Percentiles rank a stretch among this genome's conserved stretches.
phyloP scores from a whole-genome alignment of 2,113 vertebrate genomes.

The Columbina picui region DNA sequence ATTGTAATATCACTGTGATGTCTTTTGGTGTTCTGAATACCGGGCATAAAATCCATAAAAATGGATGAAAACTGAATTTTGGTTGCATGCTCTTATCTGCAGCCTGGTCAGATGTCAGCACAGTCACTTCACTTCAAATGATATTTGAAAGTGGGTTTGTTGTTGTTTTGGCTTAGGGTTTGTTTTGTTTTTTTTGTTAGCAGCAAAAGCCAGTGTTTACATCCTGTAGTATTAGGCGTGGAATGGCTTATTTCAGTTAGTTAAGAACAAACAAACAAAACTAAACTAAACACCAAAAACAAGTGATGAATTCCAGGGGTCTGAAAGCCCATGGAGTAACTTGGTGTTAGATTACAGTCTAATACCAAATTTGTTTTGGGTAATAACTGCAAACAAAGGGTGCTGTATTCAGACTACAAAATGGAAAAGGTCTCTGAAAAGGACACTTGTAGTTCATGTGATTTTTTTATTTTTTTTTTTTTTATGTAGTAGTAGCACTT shows the following conservation, averaged over 20 bases:
- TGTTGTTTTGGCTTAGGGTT: too few species aligned
- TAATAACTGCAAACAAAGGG: neutral
- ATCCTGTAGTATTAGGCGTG: neutral
- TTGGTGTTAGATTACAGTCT: neutral
- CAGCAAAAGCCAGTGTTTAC: neutral
- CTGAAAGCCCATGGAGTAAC: neutral
- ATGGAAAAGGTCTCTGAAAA: neutral
- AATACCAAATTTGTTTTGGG: neutral
- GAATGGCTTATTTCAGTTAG: neutral
- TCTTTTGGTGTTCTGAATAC: neutral
- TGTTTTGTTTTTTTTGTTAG: neutral
- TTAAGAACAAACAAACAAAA: too few species aligned
- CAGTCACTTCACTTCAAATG: neutral
- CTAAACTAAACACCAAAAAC: too few species aligned
- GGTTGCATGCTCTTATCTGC: neutral
- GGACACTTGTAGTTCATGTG: neutral
- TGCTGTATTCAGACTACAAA: neutral
- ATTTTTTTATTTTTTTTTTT: neutral
- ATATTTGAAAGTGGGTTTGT: neutral
- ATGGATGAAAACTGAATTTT: neutral
- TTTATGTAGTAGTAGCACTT: neutral
- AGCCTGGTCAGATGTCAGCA: neutral
- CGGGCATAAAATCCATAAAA: neutral
- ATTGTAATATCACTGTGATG: neutral
- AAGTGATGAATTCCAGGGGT: neutral